Base-by-base conservation (phyloP, 2,113 vertebrate species). In the Proterorhinus semilunaris region DNA sequence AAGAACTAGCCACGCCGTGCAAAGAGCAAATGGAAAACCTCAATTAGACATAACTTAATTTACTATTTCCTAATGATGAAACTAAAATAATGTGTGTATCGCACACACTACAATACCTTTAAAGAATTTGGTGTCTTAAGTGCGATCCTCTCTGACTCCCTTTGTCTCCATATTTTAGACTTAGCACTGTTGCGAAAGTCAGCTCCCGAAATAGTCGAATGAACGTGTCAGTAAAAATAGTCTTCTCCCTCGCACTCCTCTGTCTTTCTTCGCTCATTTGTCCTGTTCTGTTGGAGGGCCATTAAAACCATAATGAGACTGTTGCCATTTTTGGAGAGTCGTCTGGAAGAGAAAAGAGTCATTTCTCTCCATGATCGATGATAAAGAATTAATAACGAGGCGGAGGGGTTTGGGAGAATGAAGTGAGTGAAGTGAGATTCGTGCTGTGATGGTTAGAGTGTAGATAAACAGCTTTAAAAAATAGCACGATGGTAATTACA, bases 301-400 rank as follows among this genome's bases (percentile, higher is more conserved):
- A 82, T 90, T 87, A 81, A 79, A 78, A 80, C 72, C 83, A 69
- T 89, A 86, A 87, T 88, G 82, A 89, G 80, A 67, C 75, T 71
- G 81, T 79, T 76, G 57, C 87, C 79, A 36, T 88, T 88, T 89
- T 83, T 85, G 83, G 82, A 86, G 71, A 7, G 44, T 71, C 70
- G 72, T 75, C 11, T 53, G 59, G 67, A 72, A 67, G 61, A 83
- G 72, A 75, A 66, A 89, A 27, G 17, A 55, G 27, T 8, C 1
- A 36, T 85, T 81, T 75, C 77, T 86, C 71, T 68, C 76, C 72
- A 66, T 79, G 55, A 61, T 54, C 27, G 64, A 57, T 27, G 54
- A 71, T 88, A 50, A 89, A 89, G 86, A 80, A 89, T 88, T 84
- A 57, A 86, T 84, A 57, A 86, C 68, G 74, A 44, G 66, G 50